These are phyloP conservation scores for Aphidius colemani DNA, from an alignment of 2,888 invertebrate genomes.

Conservation along the genomic window DNA sequence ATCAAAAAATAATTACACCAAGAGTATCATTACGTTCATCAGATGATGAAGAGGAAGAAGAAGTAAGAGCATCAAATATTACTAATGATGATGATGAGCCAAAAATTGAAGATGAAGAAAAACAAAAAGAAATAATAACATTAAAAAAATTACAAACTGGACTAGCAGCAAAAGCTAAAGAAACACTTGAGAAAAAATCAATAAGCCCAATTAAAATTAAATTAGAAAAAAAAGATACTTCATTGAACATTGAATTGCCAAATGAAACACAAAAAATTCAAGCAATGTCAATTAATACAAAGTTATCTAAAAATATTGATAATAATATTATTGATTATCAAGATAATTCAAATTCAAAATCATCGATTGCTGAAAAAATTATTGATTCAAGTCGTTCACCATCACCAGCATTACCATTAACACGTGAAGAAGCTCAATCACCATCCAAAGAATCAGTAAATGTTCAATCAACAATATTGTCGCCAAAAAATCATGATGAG, in stretches of 20 bases:
- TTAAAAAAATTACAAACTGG: constrained; percentile 70
- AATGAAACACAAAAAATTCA: constrained; percentile 50
- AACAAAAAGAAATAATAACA: constrained; percentile 70
- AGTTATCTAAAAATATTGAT: background rate
- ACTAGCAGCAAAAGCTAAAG: constrained; percentile 74
- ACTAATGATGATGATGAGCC: constrained; percentile 60
- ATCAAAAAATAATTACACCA: constrained; percentile 46
- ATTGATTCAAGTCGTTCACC: constrained; percentile 53
- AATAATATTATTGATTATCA: background rate
- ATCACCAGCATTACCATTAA: constrained; percentile 52
- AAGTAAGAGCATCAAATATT: constrained; percentile 44
- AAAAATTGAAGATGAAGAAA: constrained; percentile 63
- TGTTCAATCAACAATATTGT: constrained; percentile 30
- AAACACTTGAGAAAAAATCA: constrained; percentile 67
- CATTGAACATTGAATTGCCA: constrained; percentile 52
- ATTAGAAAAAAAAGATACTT: constrained; percentile 44
- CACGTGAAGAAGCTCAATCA: constrained; percentile 50
- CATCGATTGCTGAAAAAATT: constrained; percentile 40
- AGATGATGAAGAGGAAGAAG: constrained; percentile 60
- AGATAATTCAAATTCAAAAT: constrained; percentile 34
- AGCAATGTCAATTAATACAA: background rate
- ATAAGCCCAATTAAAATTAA: constrained; percentile 51
- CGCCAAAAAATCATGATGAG: constrained; percentile 41
- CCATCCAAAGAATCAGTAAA: constrained; percentile 41
- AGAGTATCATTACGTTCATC: constrained; percentile 56